phyloP scores from a whole-genome alignment of 2,113 vertebrate genomes.

The Amazona vittata region DNA sequence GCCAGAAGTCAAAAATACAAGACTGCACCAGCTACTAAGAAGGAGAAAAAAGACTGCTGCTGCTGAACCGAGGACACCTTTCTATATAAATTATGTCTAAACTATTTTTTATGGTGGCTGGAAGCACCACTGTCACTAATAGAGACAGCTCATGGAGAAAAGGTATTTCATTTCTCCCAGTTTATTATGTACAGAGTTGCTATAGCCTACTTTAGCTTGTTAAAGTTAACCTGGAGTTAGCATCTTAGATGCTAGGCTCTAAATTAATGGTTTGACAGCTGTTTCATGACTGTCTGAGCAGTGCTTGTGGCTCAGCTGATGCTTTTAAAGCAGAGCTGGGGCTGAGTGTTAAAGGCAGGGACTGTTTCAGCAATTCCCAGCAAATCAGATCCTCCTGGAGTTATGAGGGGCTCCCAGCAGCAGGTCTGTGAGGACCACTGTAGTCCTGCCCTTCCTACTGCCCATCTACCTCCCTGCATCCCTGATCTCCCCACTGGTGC shows the following conservation, averaged over 20 bases:
- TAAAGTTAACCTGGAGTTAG: neutral
- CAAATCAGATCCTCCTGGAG: neutral
- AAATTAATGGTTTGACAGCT: neutral
- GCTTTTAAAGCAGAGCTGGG: neutral
- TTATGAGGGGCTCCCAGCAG: neutral
- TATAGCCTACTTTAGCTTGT: neutral
- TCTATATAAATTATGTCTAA: neutral
- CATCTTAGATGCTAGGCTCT: neutral
- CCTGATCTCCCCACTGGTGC: neutral
- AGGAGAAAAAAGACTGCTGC: no score
- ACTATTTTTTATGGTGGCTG: neutral
- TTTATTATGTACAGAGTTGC: neutral
- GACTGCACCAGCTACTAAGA: no score
- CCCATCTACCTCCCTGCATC: accelerated
- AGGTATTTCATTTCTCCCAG: neutral
- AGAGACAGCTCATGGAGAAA: neutral
- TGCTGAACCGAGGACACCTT: neutral
- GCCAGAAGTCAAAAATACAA: no score
- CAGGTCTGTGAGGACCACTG: neutral
- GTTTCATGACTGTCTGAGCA: neutral
- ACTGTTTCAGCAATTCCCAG: neutral
- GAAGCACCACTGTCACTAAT: neutral
- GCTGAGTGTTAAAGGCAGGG: neutral
- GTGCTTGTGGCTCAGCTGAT: neutral
- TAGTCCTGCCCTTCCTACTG: neutral